A percentile compares a stretch with the other conserved stretches of the same genome.
Conservation (phyloP, 2,797 vertebrate genomes). For the Pipistrellus kuhlii region DNA sequence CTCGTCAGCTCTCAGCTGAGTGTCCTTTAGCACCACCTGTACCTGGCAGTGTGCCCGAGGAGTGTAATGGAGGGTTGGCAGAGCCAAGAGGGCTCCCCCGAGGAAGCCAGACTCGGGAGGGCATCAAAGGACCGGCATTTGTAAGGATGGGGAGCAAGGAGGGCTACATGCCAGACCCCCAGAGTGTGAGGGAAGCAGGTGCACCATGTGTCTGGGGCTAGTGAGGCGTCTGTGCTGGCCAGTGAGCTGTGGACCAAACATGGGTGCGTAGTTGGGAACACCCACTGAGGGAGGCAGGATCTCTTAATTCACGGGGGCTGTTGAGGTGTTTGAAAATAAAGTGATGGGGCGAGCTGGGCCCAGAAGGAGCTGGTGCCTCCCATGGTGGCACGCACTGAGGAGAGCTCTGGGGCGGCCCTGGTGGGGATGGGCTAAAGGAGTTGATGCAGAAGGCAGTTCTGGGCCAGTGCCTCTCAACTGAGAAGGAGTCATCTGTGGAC, state of each 20-base stretch:
- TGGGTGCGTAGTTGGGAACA: rapidly evolving
- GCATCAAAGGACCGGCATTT: not conserved
- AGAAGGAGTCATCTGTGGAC: not conserved
- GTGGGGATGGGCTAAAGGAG: not conserved
- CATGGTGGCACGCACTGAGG: not conserved
- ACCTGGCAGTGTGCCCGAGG: not conserved
- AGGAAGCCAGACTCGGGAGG: not conserved
- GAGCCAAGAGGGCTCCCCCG: not conserved
- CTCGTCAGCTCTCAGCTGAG: not conserved
- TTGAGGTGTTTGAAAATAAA: not conserved
- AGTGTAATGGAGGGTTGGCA: not conserved
- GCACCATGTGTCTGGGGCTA: rapidly evolving
- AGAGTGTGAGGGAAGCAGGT: not conserved
- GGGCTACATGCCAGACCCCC: rapidly evolving
- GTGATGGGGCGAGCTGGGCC: not conserved
- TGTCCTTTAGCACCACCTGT: not conserved
- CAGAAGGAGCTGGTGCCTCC: not conserved
- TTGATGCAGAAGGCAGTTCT: not conserved
- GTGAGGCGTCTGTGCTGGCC: not conserved
- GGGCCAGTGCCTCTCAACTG: not conserved
- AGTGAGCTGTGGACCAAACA: not conserved
- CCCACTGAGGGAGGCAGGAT: not conserved
- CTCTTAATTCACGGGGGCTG: not conserved
- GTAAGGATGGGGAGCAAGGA: not conserved
- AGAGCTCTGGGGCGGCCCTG: not conserved